A percentile compares a stretch with the other conserved stretches of the same genome.
phyloP scores from a whole-genome alignment of 2,113 vertebrate genomes.

The Strix uralensis region DNA sequence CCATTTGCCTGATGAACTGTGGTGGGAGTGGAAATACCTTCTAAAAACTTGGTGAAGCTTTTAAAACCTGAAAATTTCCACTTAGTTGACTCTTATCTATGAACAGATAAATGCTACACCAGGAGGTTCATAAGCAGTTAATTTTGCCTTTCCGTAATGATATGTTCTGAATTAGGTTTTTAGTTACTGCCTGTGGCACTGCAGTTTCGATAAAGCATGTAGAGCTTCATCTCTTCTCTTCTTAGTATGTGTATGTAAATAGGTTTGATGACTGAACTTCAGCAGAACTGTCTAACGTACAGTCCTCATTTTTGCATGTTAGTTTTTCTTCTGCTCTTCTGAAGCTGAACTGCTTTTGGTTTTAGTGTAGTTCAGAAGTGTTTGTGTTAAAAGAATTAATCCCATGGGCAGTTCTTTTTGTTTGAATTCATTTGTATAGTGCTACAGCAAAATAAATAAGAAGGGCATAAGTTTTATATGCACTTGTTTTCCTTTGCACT shows the following conservation, averaged over 20 bases:
- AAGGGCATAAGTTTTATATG: not conserved
- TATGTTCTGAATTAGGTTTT: not conserved
- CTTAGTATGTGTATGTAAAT: not conserved
- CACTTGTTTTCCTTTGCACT: not conserved
- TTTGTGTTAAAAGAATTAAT: not conserved
- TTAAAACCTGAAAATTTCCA: not conserved
- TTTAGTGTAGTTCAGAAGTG: not conserved
- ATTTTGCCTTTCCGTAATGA: not conserved
- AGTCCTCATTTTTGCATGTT: not conserved
- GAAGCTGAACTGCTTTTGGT: not conserved
- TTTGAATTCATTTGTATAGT: not conserved
- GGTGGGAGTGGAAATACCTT: not conserved
- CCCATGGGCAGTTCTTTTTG: not conserved
- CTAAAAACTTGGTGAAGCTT: not conserved
- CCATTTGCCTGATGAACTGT: not conserved
- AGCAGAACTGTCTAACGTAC: not conserved
- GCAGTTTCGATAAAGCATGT: not conserved
- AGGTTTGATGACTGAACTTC: not conserved
- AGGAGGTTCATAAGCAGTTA: not conserved
- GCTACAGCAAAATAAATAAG: not conserved
- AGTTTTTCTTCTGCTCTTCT: not conserved
- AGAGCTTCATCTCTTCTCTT: not conserved
- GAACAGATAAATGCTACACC: not conserved
- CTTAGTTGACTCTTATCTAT: not conserved
- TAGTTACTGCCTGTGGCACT: not conserved